Evolutionary conservation across 2,797 vertebrate species (phyloP), one percentile per base, ranked within the genome.

Genomic region (Pachyuromys duprasi): DNA sequence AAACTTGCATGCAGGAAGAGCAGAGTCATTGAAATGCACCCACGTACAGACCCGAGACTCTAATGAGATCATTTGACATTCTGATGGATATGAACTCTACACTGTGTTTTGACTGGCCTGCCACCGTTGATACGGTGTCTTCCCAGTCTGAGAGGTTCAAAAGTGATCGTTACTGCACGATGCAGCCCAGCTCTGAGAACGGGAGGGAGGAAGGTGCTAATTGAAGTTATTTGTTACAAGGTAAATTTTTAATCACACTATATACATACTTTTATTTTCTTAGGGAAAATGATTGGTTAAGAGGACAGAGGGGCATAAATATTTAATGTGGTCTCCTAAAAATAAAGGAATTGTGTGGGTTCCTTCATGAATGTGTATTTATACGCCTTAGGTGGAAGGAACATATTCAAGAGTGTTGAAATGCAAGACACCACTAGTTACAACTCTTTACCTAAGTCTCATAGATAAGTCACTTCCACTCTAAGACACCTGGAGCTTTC

Each of bases 241-340:
- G 97, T 98, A 98, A 98, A 98, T 97, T 97, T 98, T 98, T 98
- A 97, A 98, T 98, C 97, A 78, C 57, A 2, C 96, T 96, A 97
- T 90, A 87, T 92, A 80, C 63, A 79, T 81, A 69, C 53, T 95
- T 70, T 82, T 97, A 95, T 97, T 97, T 98, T 94, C 28, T 79
- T 97, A 90, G 94, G 95, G 91, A 94, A 97, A 98, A 91, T 97
- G 97, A 98, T 97, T 97, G 97, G 97, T 97, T 97, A 96, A 97
- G 97, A 97, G 97, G 98, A 97, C 96, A 94, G 96, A 97, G 86
- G 78, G 86, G 80, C 84, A 96, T 98, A 97, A 98, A 98, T 98
- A 97, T 98, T 98, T 98, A 97, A 98, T 97, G 96, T 31, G 2
- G 42, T 92, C 95, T 97, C 96, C 97, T 97, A 98, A 98, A 98